A percentile compares a stretch with the other conserved stretches of the same genome.
These are phyloP conservation scores for Hecatera dysodea DNA, from an alignment of 2,888 invertebrate species.

Conservation along the genomic window DNA sequence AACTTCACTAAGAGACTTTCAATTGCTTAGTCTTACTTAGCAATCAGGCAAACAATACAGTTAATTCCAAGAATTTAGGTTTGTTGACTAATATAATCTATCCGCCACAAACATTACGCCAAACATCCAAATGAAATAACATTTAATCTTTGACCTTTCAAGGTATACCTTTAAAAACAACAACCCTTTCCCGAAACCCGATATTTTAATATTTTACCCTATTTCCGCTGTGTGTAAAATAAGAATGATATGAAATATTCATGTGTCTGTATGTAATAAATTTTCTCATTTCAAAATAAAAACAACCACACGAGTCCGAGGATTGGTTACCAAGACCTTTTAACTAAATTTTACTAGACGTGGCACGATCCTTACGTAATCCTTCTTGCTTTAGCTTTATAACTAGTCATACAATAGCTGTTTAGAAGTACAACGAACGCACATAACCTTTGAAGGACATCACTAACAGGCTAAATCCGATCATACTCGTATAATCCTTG, in stretches of 20 bases:
- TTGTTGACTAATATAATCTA: constrained; percentile 13
- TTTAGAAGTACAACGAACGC: not conserved
- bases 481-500: constrained; percentile 12
- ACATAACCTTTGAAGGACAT: not conserved
- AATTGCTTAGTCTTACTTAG: not conserved
- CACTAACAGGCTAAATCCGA: not conserved
- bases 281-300: too few species aligned
- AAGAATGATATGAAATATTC: too few species aligned
- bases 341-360: too few species aligned
- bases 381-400: too few species aligned
- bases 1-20: not conserved
- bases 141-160: constrained; percentile 24
- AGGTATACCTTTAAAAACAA: constrained; percentile 20
- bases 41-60: not conserved
- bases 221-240: constrained; percentile 20
- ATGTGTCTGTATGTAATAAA: too few species aligned
- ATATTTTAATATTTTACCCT: constrained; percentile 32
- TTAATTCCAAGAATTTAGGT: not conserved
- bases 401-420: not conserved
- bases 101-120: constrained; percentile 10
- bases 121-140: constrained; percentile 10
- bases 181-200: constrained; percentile 13
- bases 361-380: too few species aligned
- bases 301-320: too few species aligned
- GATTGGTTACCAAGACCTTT: not conserved